These are phyloP conservation scores for Limnodromus scolopaceus DNA, from an alignment of 2,797 vertebrate species.

Conservation along the genomic window DNA sequence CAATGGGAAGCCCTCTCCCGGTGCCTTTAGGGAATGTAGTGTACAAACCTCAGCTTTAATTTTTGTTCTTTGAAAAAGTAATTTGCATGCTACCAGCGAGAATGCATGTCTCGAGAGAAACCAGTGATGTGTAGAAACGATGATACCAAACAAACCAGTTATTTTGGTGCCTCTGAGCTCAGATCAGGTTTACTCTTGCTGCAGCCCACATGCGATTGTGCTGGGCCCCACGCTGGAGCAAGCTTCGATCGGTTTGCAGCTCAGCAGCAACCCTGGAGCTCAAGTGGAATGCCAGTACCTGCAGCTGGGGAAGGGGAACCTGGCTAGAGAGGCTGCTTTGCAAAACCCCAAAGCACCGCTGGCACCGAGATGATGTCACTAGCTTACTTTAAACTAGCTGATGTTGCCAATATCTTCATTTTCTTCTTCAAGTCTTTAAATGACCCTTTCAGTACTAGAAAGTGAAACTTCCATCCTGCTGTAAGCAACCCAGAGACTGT, in stretches of 20 bases:
- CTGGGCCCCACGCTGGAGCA: not conserved
- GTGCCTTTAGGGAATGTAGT: not conserved
- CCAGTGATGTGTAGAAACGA: not conserved
- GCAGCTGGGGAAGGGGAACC: not conserved
- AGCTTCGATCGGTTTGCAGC: accelerated
- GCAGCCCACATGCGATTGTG: accelerated
- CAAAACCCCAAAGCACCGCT: not conserved
- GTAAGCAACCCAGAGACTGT: not conserved
- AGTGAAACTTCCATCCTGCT: not conserved
- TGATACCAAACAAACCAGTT: not conserved
- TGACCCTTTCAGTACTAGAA: not conserved
- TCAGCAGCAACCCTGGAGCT: not conserved
- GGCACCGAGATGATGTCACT: not conserved
- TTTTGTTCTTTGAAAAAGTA: not conserved
- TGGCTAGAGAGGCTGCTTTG: not conserved
- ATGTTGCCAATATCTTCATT: not conserved
- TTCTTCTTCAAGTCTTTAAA: not conserved
- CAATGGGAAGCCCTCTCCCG: not conserved
- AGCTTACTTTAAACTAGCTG: not conserved
- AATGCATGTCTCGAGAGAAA: not conserved
- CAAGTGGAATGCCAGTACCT: not conserved
- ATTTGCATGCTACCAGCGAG: not conserved
- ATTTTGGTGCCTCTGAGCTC: not conserved
- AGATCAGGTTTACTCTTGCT: not conserved
- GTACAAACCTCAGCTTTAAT: not conserved